Evolutionary conservation across 2,113 vertebrate species (phyloP).

Genomic region (Pelobates fuscus): DNA sequence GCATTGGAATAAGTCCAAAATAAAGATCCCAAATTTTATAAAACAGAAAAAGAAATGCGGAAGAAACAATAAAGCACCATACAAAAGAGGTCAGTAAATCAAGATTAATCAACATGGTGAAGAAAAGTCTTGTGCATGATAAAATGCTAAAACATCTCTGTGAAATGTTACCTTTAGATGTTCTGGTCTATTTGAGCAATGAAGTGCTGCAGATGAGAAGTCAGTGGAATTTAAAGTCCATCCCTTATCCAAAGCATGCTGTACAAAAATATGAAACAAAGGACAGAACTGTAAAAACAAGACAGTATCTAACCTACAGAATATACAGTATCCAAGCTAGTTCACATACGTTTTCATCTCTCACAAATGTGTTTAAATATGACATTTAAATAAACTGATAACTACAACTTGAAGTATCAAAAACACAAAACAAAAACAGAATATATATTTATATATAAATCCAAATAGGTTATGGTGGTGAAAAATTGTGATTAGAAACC

Average conservation of each 20-base stretch:
- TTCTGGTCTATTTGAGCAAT: conserved; percentile 64
- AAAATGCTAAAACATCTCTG: conserved; percentile 65
- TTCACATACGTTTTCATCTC: too few species aligned
- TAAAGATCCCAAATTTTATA: conserved; percentile 76
- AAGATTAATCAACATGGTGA: conserved; percentile 77
- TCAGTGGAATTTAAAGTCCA: conserved; percentile 70
- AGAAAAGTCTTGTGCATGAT: conserved; percentile 67
- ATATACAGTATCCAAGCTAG: too few species aligned
- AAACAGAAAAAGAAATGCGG: conserved; percentile 90
- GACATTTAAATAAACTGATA: too few species aligned
- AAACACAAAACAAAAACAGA: too few species aligned
- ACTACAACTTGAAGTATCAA: too few species aligned
- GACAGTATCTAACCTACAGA: too few species aligned
- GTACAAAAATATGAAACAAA: conserved; percentile 60
- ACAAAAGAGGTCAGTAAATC: conserved; percentile 81
- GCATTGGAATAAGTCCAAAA: conserved; percentile 83
- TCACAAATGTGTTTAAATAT: too few species aligned
- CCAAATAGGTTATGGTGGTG: too few species aligned
- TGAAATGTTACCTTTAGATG: conserved; percentile 85
- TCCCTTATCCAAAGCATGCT: conserved; percentile 76
- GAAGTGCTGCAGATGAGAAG: conserved; percentile 66
- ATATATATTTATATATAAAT: too few species aligned
- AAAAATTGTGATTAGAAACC: too few species aligned
- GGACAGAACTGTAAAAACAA: conserved; percentile 51
- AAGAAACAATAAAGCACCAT: conserved; percentile 77